Evolutionary conservation across 1,140 invertebrate species (phyloP).

Genomic region (Saccostrea glomerata): DNA sequence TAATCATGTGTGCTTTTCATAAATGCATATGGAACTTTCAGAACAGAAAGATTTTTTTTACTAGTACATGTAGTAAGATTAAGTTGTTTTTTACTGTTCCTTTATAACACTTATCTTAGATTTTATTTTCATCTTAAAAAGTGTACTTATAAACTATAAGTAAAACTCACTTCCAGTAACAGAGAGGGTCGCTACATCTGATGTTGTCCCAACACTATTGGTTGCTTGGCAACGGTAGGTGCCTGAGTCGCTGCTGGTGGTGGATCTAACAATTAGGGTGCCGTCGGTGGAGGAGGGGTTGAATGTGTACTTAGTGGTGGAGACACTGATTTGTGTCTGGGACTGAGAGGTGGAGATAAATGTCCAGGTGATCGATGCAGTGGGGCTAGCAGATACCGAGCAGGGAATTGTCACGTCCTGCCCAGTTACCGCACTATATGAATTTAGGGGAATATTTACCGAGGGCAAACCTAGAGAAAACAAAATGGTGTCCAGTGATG

Average conservation of each 20-base stretch:
- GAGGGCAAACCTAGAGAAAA: constrained; percentile 44
- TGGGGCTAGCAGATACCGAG: constrained; percentile 37
- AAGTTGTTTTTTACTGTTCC: too few species aligned
- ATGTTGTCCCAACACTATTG: constrained; percentile 41
- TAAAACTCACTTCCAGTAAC: constrained; percentile 27
- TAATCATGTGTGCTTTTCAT: too few species aligned
- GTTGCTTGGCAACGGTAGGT: constrained; percentile 43
- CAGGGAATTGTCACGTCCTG: constrained; percentile 39
- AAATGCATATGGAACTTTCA: too few species aligned
- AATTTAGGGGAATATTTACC: constrained; percentile 44
- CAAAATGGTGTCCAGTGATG: constrained; percentile 21
- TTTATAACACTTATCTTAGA: too few species aligned
- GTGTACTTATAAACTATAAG: not conserved
- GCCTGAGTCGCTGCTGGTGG: constrained; percentile 40
- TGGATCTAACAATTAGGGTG: constrained; percentile 39
- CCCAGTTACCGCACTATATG: constrained; percentile 43
- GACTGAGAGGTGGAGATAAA: constrained; percentile 11
- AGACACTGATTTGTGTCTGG: constrained; percentile 21
- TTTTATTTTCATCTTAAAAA: too few species aligned
- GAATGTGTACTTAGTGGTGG: not conserved
- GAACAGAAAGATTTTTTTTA: too few species aligned
- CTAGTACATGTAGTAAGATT: too few species aligned
- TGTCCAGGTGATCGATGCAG: constrained; percentile 34
- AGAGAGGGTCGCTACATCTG: not conserved
- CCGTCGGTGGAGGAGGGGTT: constrained; percentile 3